Percentiles rank a stretch among this genome's conserved stretches.
These are phyloP conservation scores for Leptothorax acervorum DNA, from an alignment of 2,888 invertebrate genomes.

Conservation along the genomic window DNA sequence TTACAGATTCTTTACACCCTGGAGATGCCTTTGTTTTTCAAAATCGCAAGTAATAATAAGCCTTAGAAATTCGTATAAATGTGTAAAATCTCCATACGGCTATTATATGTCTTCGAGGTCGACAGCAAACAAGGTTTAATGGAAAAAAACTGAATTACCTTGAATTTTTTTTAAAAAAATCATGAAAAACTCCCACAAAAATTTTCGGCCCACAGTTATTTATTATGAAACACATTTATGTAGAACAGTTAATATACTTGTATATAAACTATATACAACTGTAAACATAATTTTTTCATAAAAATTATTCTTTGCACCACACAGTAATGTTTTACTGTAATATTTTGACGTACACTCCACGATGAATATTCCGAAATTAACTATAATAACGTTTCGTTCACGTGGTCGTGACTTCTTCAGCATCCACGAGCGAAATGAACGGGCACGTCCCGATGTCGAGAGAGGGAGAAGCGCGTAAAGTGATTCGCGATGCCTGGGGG, in stretches of 20 bases:
- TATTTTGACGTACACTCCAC: neutral
- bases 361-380: neutral
- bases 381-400: neutral
- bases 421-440: conserved; percentile 23
- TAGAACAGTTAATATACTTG: neutral
- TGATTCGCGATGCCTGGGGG: neutral
- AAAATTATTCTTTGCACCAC: conserved; percentile 8
- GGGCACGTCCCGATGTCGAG: neutral
- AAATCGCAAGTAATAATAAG: conserved; percentile 4
- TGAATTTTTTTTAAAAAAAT: neutral
- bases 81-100: neutral
- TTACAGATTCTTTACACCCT: conserved; percentile 7
- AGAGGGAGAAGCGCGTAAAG: conserved; percentile 1
- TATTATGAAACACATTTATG: neutral
- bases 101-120: neutral
- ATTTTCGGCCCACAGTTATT: neutral
- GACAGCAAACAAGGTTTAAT: neutral
- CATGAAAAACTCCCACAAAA: neutral
- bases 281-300: neutral
- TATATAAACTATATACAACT: neutral
- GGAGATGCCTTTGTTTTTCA: neutral
- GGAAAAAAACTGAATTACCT: neutral
- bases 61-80: neutral
- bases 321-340: neutral
- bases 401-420: conserved; percentile 25